A percentile compares a stretch with the other conserved stretches of the same genome.
These are phyloP conservation scores for Petrocephalus schoutedeni DNA, from an alignment of 2,797 vertebrate genomes.

Conservation along the genomic window DNA sequence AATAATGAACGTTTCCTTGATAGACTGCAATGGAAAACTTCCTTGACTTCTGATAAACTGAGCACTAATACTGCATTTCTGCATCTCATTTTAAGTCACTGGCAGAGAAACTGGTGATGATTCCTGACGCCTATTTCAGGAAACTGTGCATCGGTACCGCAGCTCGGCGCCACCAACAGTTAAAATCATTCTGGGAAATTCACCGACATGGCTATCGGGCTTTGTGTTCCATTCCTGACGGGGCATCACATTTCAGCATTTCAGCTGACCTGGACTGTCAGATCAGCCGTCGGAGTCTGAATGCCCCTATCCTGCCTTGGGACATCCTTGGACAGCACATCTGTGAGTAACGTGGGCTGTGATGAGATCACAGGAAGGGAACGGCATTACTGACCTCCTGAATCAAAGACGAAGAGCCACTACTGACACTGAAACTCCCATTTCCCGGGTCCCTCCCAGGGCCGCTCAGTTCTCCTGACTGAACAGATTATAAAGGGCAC, in stretches of 20 bases:
- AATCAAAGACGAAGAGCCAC: constrained; percentile 48
- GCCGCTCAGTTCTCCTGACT: constrained; percentile 45
- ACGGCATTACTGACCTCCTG: constrained; percentile 50
- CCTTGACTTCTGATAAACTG: neutral
- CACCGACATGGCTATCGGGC: constrained; percentile 28
- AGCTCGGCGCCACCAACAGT: neutral
- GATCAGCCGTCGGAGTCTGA: constrained; percentile 37
- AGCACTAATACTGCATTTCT: neutral
- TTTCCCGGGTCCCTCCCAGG: constrained; percentile 44
- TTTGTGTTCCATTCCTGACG: constrained; percentile 38
- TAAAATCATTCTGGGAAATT: neutral
- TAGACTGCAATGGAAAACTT: neutral
- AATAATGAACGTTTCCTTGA: neutral
- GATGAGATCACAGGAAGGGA: constrained; percentile 10
- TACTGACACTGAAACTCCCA: constrained; percentile 41
- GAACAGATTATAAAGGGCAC: constrained; percentile 48
- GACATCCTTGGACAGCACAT: neutral
- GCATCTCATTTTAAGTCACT: neutral
- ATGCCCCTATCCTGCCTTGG: constrained; percentile 33
- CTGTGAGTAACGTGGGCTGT: neutral
- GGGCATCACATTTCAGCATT: constrained; percentile 42
- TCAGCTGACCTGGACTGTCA: constrained; percentile 25
- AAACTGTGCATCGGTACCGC: neutral
- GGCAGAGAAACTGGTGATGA: neutral
- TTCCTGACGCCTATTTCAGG: neutral